A percentile compares a stretch with the other conserved stretches of the same genome.
phyloP scores from a whole-genome alignment of 2,797 vertebrate species.

The Valencia hispanica region DNA sequence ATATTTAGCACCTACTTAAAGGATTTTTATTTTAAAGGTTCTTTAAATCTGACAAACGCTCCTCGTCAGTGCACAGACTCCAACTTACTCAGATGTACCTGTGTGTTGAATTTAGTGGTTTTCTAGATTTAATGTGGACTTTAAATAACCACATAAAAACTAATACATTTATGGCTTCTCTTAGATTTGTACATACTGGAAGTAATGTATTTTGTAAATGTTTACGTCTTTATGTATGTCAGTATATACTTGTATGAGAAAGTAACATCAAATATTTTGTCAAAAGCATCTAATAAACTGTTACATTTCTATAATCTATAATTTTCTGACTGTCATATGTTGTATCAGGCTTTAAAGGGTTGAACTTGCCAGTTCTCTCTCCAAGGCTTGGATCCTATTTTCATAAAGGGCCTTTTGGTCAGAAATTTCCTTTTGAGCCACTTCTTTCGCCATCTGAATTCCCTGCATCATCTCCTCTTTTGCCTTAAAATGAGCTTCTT shows the following conservation, averaged over 20 bases:
- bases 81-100: neutral
- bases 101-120: neutral
- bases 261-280: too few relatives aligned
- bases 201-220: neutral
- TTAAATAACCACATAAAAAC: neutral
- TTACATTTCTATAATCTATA: neutral
- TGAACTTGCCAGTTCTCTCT: constrained; percentile 86
- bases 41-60: neutral
- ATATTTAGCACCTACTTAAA: neutral
- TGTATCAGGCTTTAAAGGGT: neutral
- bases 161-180: neutral
- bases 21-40: neutral
- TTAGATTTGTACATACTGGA: neutral
- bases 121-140: neutral
- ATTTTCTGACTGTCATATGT: neutral
- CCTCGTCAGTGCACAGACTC: too few relatives aligned
- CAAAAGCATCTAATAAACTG: neutral
- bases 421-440: constrained; percentile 90
- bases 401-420: constrained; percentile 90
- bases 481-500: constrained; percentile 90
- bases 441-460: constrained; percentile 92
- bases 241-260: neutral
- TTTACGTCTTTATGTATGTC: neutral
- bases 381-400: constrained; percentile 83
- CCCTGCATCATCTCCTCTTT: constrained; percentile 96